Conservation (phyloP, 2,888 invertebrate species). For the Leuctra nigra region DNA sequence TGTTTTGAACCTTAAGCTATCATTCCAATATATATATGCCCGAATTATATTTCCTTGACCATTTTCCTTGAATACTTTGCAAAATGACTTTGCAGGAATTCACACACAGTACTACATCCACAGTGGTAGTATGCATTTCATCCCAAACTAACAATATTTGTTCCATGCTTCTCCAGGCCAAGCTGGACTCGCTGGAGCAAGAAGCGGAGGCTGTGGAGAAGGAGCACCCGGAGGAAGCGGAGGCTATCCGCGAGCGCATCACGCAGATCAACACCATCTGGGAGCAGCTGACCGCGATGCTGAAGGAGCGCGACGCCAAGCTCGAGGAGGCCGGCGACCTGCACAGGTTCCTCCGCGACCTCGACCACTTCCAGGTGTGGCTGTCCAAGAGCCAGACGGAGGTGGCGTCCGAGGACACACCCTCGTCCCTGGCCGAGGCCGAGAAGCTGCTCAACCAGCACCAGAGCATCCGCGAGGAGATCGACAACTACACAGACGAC, state of each 20-base stretch:
- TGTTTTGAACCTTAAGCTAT: no score
- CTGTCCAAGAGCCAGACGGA: slow-evolving; percentile 98
- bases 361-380: slow-evolving; percentile 99
- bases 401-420: slow-evolving; percentile 94
- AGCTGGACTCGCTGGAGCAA: slow-evolving; percentile 85
- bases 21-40: no score
- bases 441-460: slow-evolving; percentile 96
- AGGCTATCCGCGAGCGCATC: slow-evolving; percentile 82
- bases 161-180: no score
- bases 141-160: no score
- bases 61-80: no score
- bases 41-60: no score
- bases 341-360: slow-evolving; percentile 94
- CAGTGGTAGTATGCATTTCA: no score
- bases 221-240: slow-evolving; percentile 93
- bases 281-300: slow-evolving; percentile 94
- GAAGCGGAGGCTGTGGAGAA: slow-evolving; percentile 89
- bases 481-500: slow-evolving; percentile 97
- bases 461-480: slow-evolving; percentile 97
- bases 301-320: slow-evolving; percentile 96
- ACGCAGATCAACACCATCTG: slow-evolving; percentile 87
- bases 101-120: no score
- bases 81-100: no score
- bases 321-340: slow-evolving; percentile 98
- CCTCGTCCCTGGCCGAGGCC: slow-evolving; percentile 88